phyloP scores from a whole-genome alignment of 2,888 invertebrate genomes.

The Drosophila meridiana region DNA sequence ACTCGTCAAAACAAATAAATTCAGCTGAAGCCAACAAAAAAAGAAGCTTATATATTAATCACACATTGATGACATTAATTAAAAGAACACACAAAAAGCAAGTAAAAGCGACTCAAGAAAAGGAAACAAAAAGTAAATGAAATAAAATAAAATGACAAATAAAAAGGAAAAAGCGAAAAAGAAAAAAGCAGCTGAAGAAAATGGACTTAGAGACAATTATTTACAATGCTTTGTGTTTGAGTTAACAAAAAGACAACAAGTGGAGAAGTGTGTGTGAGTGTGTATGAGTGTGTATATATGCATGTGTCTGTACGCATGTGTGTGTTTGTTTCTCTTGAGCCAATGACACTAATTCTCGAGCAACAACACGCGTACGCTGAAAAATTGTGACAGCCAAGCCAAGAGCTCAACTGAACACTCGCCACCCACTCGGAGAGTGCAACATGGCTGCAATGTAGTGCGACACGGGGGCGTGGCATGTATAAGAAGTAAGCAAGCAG shows the following conservation, averaged over 20 bases:
- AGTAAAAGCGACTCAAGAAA: neutral
- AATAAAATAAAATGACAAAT: neutral
- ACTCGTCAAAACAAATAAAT: neutral
- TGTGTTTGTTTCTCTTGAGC: constrained; percentile 38
- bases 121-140: constrained; percentile 8
- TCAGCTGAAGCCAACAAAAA: neutral
- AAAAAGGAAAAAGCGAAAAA: constrained; percentile 1
- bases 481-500: constrained; percentile 37
- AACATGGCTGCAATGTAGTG: constrained; percentile 64
- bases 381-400: constrained; percentile 35
- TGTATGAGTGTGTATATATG: constrained; percentile 9
- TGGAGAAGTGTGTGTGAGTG: constrained; percentile 1
- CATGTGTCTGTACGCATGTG: constrained; percentile 1
- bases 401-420: constrained; percentile 3
- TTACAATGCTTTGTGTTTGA: constrained; percentile 40
- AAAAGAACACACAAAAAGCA: constrained; percentile 22
- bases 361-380: constrained; percentile 39
- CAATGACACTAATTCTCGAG: constrained; percentile 62
- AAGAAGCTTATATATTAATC: constrained; percentile 18
- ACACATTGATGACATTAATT: constrained; percentile 45
- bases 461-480: constrained; percentile 51
- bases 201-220: constrained; percentile 43
- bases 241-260: constrained; percentile 34
- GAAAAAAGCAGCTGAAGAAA: constrained; percentile 28
- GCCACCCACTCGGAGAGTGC: constrained; percentile 16